Base-by-base conservation (phyloP, 2,113 vertebrate genomes). In the Gasterosteus nipponicus region DNA sequence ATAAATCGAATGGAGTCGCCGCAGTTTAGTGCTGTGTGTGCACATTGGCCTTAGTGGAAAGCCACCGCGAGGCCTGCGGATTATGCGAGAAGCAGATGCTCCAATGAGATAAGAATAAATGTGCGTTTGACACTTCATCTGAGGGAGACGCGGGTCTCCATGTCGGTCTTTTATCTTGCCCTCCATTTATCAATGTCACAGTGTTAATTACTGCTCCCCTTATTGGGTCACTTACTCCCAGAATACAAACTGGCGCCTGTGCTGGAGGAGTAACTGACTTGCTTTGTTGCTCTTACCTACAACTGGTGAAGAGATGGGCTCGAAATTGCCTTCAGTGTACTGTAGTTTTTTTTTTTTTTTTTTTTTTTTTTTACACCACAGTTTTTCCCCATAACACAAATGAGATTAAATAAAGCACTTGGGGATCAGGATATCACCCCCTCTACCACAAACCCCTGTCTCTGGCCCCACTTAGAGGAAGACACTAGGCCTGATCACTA, bases 141-240 rank as follows among this genome's bases (percentile, higher is more conserved):
- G 95, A 93, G 94, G 93, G 94, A 92, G 90, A 91, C 87, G 91
- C 93, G 94, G 93, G 93, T 91, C 94, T 95, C 95, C 86, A 82
- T 94, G 95, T 93, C 94, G 94, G 90, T 94, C 93, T 91, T 94
- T 97, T 96, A 97, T 97, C 96, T 96, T 91, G 87, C 94, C 94
- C 94, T 92, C 93, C 94, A 97, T 98, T 97, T 96, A 96, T 98
- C 96, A 97, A 95, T 96, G 96, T 96, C 97, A 96, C 92, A 75
- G 93, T 96, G 95, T 96, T 97, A 97, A 97, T 97, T 96, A 95
- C 95, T 93, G 95, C 95, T 96, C 96, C 95, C 96, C 97, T 97
- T 95, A 96, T 97, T 97, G 95, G 95, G 92, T 95, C 95, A 95
- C 93, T 95, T 94, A 94, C 91, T 91, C 87, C 87, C 90, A 91